A percentile compares a stretch with the other conserved stretches of the same genome.
Conservation (phyloP, 92 coral and sea anemone species). For the Parazoanthus atlanticus region DNA sequence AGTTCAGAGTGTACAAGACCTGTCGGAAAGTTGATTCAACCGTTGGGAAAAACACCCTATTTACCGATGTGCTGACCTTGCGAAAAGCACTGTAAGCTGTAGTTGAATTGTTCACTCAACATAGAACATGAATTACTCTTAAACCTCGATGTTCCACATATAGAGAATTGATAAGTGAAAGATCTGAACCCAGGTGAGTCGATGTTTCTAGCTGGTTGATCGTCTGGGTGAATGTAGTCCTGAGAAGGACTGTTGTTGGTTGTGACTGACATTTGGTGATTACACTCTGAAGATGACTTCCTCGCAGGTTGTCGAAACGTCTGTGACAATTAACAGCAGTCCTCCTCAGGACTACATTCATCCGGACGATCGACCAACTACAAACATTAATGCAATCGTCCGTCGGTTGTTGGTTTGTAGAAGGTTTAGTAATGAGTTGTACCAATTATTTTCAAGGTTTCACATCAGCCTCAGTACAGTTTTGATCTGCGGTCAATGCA, state of each 20-base stretch:
- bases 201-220: too few relatives aligned
- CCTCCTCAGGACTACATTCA: too few relatives aligned
- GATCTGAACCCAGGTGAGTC: too few relatives aligned
- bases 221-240: too few relatives aligned
- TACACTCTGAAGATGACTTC: too few relatives aligned
- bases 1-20: neutral
- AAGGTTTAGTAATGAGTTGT: neutral
- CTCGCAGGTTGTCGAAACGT: too few relatives aligned
- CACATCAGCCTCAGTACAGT: constrained; percentile 71
- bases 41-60: neutral
- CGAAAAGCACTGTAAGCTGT: neutral
- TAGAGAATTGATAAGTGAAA: too few relatives aligned
- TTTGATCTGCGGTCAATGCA: constrained; percentile 83
- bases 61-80: neutral
- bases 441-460: constrained; percentile 48
- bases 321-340: too few relatives aligned
- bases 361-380: too few relatives aligned
- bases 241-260: too few relatives aligned
- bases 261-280: too few relatives aligned
- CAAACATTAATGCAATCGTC: neutral
- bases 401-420: neutral
- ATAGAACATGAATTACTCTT: neutral
- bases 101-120: neutral
- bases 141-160: neutral
- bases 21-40: neutral